Base-by-base conservation (phyloP, 2,888 invertebrate species). In the Drosophila robusta region DNA sequence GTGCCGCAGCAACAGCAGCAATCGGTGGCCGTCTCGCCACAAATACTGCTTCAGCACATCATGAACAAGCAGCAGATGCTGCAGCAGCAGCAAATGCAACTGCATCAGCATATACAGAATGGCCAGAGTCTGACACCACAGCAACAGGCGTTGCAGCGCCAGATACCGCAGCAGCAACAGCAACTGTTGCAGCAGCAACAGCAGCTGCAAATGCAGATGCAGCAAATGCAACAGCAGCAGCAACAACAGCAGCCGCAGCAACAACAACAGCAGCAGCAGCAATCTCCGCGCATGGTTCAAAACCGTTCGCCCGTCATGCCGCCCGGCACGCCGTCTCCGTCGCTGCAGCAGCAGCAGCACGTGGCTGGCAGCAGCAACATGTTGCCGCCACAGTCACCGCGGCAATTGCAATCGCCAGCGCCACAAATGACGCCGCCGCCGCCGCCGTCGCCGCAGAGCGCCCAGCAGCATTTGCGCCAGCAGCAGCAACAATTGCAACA, bases 131-230 rank as follows among this genome's bases (percentile, higher is more conserved):
- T 91, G 41, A 90, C 90, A 4, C 89, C 89, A 1, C 90, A 91
- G 18, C 91, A 90, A 55, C 91, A 90, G 70, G 87, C 78, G 5
- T 56, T 94, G 71, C 94, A 94, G 73, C 93, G 94, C 51, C 91
- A 94, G 81, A 91, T 94, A 52, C 94, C 94, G 82, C 94, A 94
- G 85, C 94, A 94, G 65, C 94, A 94, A 68, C 91, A 94, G 39
- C 90, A 90, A 52, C 60, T 90, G 24, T 66, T 81, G 42, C 90
- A 90, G 32, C 90, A 90, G 6, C 93, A 94, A 81, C 94, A 94
- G 92, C 87, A 87, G 41, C 49, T 89, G 9, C 90, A 90, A 63
- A 82, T 89, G 55, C 90, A 90, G 70, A 85, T 90, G 52, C 90
- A 90, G 68, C 84, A 89, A 57, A 90, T 90, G 38, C 90, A 91